Percentiles rank a stretch among this genome's conserved stretches.
Evolutionary conservation across 2,113 vertebrate species (phyloP).

Genomic region (Rhodinocichla rosea): DNA sequence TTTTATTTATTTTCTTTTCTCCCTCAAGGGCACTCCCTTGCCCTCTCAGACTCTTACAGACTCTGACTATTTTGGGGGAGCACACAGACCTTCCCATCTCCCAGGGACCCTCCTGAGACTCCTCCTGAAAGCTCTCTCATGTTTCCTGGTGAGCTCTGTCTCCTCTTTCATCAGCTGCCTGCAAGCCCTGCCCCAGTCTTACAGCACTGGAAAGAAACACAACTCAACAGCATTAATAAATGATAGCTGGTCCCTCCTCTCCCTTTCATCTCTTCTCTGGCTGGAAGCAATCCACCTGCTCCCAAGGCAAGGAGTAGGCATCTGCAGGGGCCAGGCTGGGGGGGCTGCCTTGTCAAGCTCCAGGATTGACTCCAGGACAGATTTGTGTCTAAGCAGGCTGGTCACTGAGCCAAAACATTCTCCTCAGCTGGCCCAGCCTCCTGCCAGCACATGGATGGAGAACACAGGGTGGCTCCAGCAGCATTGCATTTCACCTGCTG

Average conservation of each 20-base stretch:
- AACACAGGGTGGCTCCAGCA: neutral
- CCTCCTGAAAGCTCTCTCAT: neutral
- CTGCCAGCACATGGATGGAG: neutral
- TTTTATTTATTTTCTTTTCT: neutral
- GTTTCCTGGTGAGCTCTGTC: neutral
- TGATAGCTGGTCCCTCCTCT: neutral
- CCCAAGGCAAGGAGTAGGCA: neutral
- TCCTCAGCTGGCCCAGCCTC: neutral
- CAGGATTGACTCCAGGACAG: neutral
- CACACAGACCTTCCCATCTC: neutral
- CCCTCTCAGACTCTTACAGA: neutral
- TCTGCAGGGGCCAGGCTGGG: fast-evolving
- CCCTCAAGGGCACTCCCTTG: neutral
- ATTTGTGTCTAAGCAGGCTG: neutral
- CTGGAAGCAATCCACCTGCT: neutral
- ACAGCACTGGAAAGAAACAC: conserved; percentile 6
- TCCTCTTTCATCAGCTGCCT: conserved; percentile 25
- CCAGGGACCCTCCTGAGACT: neutral
- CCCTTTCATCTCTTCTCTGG: neutral
- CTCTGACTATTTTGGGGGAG: neutral
- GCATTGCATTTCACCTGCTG: neutral
- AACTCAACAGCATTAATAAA: conserved; percentile 33
- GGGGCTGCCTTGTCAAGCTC: neutral
- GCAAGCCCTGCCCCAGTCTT: neutral
- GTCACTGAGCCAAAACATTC: fast-evolving